Evolutionary conservation across 2,888 invertebrate species (phyloP), one percentile per base, ranked within the genome.

Genomic region (Agrochola macilenta): DNA sequence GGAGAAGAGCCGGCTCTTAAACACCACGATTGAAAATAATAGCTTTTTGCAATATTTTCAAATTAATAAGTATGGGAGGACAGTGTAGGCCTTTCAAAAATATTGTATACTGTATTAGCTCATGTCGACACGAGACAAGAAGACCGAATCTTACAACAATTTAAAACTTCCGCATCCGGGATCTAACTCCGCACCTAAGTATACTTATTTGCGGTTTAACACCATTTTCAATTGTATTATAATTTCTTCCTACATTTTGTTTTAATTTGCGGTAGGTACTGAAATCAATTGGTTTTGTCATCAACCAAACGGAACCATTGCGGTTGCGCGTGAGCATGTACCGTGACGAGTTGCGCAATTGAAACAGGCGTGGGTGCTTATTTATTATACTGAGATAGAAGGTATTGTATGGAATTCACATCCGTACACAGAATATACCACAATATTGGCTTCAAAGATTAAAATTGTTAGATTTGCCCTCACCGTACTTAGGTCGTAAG

Each of bases 231-330:
- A 69, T 73, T 70, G 49, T 69, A 43, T 60, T 68, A 64, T 69
- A 70, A 83, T 80, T 68, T 58, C 78, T 82, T 83, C 76, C 71
- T 73, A 49, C 57, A 76, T 84, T 78, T 30, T 81, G 61, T 72
- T 76, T 73, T 70, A 58, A 74, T 69, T 87, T 87, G 83, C 73
- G 78, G 83, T 69, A 3, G 2, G n/a, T 46, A 49, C 58, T 64
- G 77, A 58, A 72, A 76, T 72, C 76, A 78, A 84, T 79, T 87
- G 71, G 61, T 82, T 79, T 78, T 74, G 76, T 46, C 57, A 76
- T 57, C 35, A 46, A 63, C 7, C 30, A 30, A 60, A 72, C 72
- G 60, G 74, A 79, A 74, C 60, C 14, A 66, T 57, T 87, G 87
- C 61, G 87, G 86, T 84, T 66, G 63, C 63, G 64, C 68, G 23